A percentile compares a stretch with the other conserved stretches of the same genome.
These are phyloP conservation scores for Diadegma fenestrale DNA, from an alignment of 2,888 invertebrate genomes.

Conservation along the genomic window DNA sequence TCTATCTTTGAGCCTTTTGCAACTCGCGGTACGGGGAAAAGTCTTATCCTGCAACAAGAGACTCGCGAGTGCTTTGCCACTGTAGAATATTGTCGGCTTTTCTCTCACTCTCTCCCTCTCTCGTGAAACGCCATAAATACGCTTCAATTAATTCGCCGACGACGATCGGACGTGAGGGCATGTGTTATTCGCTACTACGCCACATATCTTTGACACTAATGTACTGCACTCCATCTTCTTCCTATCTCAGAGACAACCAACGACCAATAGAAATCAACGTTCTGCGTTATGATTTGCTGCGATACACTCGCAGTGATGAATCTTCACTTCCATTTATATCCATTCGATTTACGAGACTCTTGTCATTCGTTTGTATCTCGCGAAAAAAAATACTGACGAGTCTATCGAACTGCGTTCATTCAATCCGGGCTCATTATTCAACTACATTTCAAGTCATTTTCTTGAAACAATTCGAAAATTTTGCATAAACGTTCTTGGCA, in stretches of 20 bases:
- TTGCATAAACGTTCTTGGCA: too few relatives aligned
- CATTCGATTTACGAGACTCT: constrained; percentile 14
- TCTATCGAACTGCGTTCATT: not conserved
- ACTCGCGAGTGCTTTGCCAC: constrained; percentile 43
- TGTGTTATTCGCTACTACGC: constrained; percentile 48
- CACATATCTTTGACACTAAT: constrained; percentile 62
- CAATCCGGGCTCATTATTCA: not conserved
- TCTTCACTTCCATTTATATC: constrained; percentile 17
- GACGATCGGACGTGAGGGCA: constrained; percentile 67
- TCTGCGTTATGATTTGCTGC: constrained; percentile 23
- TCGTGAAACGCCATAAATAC: constrained; percentile 79
- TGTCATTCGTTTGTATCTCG: not conserved
- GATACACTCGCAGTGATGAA: constrained; percentile 14
- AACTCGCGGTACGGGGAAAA: constrained; percentile 75
- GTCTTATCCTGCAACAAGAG: constrained; percentile 80
- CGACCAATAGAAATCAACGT: constrained; percentile 31
- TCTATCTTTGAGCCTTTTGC: constrained; percentile 20
- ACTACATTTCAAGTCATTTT: not conserved
- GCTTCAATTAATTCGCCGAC: constrained; percentile 81
- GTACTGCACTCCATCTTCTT: constrained; percentile 35
- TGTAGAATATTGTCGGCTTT: constrained; percentile 14
- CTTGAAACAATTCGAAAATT: too few relatives aligned
- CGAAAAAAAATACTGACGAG: not conserved
- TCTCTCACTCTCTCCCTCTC: constrained; percentile 23
- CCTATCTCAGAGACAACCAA: constrained; percentile 27